Conservation (phyloP, 2,888 invertebrate species). For the Cryptocephalus primarius region DNA sequence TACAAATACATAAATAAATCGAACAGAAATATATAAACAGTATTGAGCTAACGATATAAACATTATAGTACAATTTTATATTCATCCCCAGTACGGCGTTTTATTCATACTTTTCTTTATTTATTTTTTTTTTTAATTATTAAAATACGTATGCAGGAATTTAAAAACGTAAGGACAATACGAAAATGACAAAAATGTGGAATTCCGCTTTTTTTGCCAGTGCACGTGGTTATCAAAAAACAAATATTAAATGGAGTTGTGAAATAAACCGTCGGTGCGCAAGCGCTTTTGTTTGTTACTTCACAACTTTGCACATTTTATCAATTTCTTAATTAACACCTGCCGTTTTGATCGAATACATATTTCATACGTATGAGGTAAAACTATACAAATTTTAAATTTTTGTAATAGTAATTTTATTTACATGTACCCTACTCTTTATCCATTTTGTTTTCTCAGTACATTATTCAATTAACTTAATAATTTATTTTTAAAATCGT, state of each 20-base stretch:
- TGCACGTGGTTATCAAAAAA: too few species aligned
- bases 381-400: conserved; percentile 12
- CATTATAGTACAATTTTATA: conserved; percentile 37
- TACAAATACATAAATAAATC: conserved; percentile 37
- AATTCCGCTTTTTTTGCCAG: too few species aligned
- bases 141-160: too few species aligned
- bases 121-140: too few species aligned
- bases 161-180: too few species aligned
- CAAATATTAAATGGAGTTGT: too few species aligned
- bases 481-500: conserved; percentile 27
- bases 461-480: conserved; percentile 21
- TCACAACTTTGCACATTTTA: too few species aligned
- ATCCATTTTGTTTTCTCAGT: conserved; percentile 21
- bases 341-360: not conserved
- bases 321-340: too few species aligned
- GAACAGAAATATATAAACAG: conserved; percentile 32
- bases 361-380: conserved; percentile 9
- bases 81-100: conserved; percentile 23
- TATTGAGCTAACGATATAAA: conserved; percentile 35
- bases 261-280: too few species aligned
- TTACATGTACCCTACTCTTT: conserved; percentile 22
- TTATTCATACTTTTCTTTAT: conserved; percentile 1
- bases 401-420: conserved; percentile 13
- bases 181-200: too few species aligned
- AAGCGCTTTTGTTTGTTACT: too few species aligned